Evolutionary conservation across 2,113 vertebrate species (phyloP), one percentile per base, ranked within the genome.

Genomic region (Centropus unirufus): DNA sequence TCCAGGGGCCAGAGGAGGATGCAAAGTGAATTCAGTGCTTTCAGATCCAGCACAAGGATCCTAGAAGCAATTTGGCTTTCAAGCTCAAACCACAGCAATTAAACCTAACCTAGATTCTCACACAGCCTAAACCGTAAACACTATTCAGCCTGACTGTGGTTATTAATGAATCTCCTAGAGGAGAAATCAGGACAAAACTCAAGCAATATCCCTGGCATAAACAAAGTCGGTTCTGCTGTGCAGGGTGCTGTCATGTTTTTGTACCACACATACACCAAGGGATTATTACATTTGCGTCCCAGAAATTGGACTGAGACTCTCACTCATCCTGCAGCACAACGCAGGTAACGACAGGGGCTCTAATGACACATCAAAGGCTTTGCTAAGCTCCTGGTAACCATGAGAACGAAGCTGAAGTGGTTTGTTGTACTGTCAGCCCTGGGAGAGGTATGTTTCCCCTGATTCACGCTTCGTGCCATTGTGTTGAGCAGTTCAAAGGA

Each of bases 301-400:
- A 96, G 92, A 89, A 94, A 94, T 52, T 47, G 93, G 86, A 18
- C 86, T 72, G 73, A 93, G 80, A 14, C 57, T 91, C 80, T 88
- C 15, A 27, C 88, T 93, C 54, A 89, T 96, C 66, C 92, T 90
- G 88, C 89, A 95, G 92, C 92, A 84, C 69, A 19, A 93, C 7
- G 49, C 88, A 96, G 93, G 92, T 96, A 96, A 72, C 24, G 36
- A 93, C 86, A 82, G 88, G 88, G 62, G 80, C 92, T 93, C 95
- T 96, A 96, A 97, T 96, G 95, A 95, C 93, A 96, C 95, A 96
- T 96, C 96, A 97, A 96, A 97, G 94, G 92, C 90, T 97, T 75
- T 0, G 62, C 93, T 97, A 96, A 96, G 95, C 95, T 96, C 76
- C 88, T 0, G 90, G 93, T 97, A 97, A 96, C 94, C 95, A 97